Conservation (phyloP, 2,888 invertebrate species). For the Tinea trinotella region DNA sequence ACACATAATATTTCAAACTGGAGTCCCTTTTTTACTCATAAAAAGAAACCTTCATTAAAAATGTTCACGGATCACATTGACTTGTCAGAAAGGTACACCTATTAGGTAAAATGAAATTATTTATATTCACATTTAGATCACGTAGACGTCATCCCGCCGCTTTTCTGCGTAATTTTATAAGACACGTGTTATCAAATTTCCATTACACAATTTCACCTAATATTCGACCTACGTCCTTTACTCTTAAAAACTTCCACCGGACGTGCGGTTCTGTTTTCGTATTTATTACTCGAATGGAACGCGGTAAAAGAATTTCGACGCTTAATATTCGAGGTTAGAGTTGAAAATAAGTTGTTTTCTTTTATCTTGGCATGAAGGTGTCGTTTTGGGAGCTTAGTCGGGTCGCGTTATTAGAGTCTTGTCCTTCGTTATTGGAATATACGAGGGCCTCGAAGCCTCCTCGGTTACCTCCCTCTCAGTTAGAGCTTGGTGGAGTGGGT, state of each 20-base stretch:
- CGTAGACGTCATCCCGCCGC: conserved; percentile 24
- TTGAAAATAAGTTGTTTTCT: background rate
- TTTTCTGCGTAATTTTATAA: conserved; percentile 22
- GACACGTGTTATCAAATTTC: conserved; percentile 46
- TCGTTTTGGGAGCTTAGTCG: conserved; percentile 56
- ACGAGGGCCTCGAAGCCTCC: conserved; percentile 36
- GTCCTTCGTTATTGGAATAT: conserved; percentile 64
- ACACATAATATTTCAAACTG: background rate
- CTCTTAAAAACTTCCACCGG: conserved; percentile 50
- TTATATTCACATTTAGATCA: conserved; percentile 36
- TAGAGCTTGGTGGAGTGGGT: conserved; percentile 2
- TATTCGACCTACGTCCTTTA: conserved; percentile 39
- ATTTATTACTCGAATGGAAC: background rate
- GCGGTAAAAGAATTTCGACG: conserved; percentile 3
- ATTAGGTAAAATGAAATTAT: conserved; percentile 33
- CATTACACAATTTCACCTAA: conserved; percentile 39
- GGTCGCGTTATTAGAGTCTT: conserved; percentile 58
- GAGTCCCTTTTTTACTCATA: no score
- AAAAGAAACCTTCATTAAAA: background rate
- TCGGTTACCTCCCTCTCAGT: conserved; percentile 23
- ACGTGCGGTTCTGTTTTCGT: conserved; percentile 50
- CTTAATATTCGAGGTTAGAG: conserved; percentile 9
- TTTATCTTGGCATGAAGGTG: conserved; percentile 38
- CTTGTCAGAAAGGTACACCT: background rate
- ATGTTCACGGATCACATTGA: background rate